These are phyloP conservation scores for Teleopsis dalmanni DNA, from an alignment of 1,140 invertebrate genomes.

Conservation along the genomic window DNA sequence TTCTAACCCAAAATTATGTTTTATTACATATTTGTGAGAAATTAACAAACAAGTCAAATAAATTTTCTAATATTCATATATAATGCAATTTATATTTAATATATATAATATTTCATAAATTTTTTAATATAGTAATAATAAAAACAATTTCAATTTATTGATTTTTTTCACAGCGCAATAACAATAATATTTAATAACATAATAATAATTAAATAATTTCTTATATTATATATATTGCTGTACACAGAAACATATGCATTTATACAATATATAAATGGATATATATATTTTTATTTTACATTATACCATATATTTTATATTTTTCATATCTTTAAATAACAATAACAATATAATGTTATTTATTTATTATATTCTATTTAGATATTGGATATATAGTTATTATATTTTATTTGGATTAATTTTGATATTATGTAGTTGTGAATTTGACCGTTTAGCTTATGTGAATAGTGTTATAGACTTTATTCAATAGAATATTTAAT, in stretches of 20 bases:
- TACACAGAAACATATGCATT: too few species aligned
- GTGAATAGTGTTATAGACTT: too few species aligned
- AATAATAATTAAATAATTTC: slow-evolving; percentile 2
- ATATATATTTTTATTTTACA: not conserved
- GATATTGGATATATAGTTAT: too few species aligned
- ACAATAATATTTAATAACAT: slow-evolving; percentile 2
- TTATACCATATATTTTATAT: not conserved
- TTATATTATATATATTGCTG: slow-evolving; percentile 3
- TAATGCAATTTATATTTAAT: not conserved
- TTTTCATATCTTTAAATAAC: not conserved
- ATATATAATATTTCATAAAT: not conserved
- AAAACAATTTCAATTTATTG: too few species aligned
- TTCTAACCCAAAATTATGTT: too few species aligned
- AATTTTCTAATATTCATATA: slow-evolving; percentile 1
- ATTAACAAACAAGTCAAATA: not conserved
- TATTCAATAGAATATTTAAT: too few species aligned
- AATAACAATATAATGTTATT: not conserved
- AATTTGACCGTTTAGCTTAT: too few species aligned
- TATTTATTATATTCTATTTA: not conserved
- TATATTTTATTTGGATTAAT: too few species aligned
- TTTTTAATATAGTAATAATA: slow-evolving; percentile 9
- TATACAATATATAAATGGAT: too few species aligned
- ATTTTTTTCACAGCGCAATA: slow-evolving; percentile 12
- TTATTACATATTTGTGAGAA: not conserved
- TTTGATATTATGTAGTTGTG: too few species aligned